Evolutionary conservation across 2,888 invertebrate genomes (phyloP), one percentile per base, ranked within the genome.

Genomic region (Alviniconcha strummeri): DNA sequence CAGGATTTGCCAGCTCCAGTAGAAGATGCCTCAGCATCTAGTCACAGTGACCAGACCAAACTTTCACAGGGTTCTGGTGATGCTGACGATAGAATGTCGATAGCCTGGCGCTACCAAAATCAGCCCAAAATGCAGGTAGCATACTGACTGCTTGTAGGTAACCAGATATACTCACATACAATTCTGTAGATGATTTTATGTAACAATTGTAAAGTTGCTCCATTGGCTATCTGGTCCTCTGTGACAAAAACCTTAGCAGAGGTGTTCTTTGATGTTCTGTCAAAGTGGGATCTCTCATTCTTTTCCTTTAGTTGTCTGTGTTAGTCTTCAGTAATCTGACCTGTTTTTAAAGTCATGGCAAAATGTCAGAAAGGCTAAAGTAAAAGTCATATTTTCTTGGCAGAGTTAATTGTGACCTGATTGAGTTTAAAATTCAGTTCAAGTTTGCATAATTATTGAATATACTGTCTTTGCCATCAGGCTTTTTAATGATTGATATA

Each of bases 81-180:
- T 69, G 69, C n/a, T 52, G 86, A 84, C 60, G 91, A 95, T 78
- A 95, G 96, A 89, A 96, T 98, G 96, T 96, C 96, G 92, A 98
- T 98, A 92, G 98, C 98, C 0, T 98, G 98, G 97, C 95, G 98
- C 85, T 98, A 98, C 93, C 96, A 97, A 92, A 96, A 97, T 86
- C 95, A 97, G 88, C 90, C 92, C 5, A 89, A 90, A 82, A 88
- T 90, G 54, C 91, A 92, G 91, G 92, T 78, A 69, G n/a, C 64
- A 64, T 13, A 4, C 9, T 64, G 11, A 36, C 36, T 36, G 36
- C 36, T 36, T 36, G 36, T 36, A 36, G 36, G 36, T 36, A 36
- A 36, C 36, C 36, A 36, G 36, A 36, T 36, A 36, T 36, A 36
- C 36, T 36, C 36, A 36, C 36, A 36, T 36, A 36, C 0, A 36